Percentiles rank a stretch among this genome's conserved stretches.
Conservation (phyloP, 2,888 invertebrate genomes). For the Macropis europaea region DNA sequence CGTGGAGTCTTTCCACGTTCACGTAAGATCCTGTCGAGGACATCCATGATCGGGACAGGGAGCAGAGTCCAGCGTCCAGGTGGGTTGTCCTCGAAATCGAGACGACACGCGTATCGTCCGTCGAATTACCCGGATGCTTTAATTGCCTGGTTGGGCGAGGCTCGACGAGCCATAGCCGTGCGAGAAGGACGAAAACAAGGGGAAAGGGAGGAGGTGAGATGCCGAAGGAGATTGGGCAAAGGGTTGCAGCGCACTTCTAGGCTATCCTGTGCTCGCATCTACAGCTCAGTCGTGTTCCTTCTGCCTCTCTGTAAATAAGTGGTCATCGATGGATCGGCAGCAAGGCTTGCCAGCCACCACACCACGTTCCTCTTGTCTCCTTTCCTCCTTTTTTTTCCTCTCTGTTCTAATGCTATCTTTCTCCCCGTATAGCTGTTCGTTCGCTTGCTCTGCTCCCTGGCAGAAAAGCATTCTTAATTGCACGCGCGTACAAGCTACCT, state of each 20-base stretch:
- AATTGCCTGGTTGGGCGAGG: constrained; percentile 74
- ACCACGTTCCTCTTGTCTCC: constrained; percentile 26
- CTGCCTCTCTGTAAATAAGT: constrained; percentile 76
- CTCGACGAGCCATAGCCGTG: constrained; percentile 39
- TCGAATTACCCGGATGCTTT: constrained; percentile 75
- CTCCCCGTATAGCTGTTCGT: constrained; percentile 30
- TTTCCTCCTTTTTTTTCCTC: constrained; percentile 1
- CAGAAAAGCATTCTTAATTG: constrained; percentile 69
- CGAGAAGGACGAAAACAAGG: constrained; percentile 11
- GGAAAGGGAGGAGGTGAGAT: constrained; percentile 44
- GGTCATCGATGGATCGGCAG: constrained; percentile 75
- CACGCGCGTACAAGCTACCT: constrained; percentile 67
- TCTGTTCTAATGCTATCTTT: constrained; percentile 33
- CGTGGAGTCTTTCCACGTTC: neutral
- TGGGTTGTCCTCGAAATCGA: constrained; percentile 52
- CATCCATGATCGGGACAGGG: neutral
- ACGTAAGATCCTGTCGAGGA: constrained; percentile 14
- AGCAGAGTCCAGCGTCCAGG: constrained; percentile 16
- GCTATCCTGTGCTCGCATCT: constrained; percentile 67
- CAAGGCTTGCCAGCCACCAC: constrained; percentile 39
- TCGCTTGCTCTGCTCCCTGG: constrained; percentile 4
- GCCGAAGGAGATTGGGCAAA: constrained; percentile 60
- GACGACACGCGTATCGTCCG: constrained; percentile 50
- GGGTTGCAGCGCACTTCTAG: constrained; percentile 64
- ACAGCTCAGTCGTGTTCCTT: constrained; percentile 69